Evolutionary conservation across 2,113 vertebrate genomes (phyloP).

Genomic region (Condylura cristata): DNA sequence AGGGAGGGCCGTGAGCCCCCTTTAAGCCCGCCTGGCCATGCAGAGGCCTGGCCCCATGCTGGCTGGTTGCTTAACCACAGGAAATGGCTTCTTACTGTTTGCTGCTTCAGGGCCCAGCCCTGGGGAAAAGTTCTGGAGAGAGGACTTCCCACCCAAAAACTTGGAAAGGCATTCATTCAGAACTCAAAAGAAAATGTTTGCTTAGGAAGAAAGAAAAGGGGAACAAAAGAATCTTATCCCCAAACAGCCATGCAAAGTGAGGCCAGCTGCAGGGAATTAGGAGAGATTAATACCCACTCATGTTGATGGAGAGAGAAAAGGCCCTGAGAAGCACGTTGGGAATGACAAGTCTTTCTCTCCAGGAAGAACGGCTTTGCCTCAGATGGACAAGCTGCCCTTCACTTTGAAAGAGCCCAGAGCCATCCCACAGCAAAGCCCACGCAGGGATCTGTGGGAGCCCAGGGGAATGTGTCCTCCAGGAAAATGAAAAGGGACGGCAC

Average conservation of each 20-base stretch:
- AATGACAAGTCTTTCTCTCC: constrained; percentile 22
- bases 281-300: constrained; percentile 37
- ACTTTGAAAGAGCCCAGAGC: not conserved
- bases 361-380: constrained; percentile 36
- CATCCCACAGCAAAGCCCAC: not conserved
- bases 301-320: not conserved
- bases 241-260: constrained; percentile 38
- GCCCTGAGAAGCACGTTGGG: not conserved
- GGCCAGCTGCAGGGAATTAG: constrained; percentile 68
- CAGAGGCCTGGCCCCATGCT: not conserved
- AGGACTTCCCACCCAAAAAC: not conserved
- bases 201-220: constrained; percentile 35
- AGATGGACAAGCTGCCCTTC: not conserved
- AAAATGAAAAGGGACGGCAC: not conserved
- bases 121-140: constrained; percentile 9
- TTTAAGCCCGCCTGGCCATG: not conserved
- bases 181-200: constrained; percentile 62
- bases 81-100: not conserved
- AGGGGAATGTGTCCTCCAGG: not conserved
- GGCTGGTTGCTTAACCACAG: not conserved
- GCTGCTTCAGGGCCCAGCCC: not conserved
- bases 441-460: not conserved
- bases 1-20: not conserved
- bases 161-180: constrained; percentile 13
- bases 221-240: constrained; percentile 49